A percentile compares a stretch with the other conserved stretches of the same genome.
These are phyloP conservation scores for Peromyscus polionotus DNA, from an alignment of 2,113 vertebrate genomes.

Conservation along the genomic window DNA sequence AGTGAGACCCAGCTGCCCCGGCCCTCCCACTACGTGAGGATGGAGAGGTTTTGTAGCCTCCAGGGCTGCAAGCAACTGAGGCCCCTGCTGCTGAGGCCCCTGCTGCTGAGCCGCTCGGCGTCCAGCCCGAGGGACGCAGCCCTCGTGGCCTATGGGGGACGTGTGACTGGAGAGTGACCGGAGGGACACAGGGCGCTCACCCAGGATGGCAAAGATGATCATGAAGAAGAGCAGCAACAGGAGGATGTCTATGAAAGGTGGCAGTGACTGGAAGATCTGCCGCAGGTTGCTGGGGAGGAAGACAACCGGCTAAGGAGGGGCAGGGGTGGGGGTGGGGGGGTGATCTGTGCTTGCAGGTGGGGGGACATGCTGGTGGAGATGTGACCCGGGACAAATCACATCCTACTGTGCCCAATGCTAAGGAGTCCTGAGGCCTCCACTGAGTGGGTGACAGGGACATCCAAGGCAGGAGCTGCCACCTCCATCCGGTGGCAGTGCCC, in stretches of 20 bases:
- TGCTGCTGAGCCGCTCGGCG: background rate
- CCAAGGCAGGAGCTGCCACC: background rate
- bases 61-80: fast-evolving
- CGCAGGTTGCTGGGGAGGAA: slow-evolving; percentile 93
- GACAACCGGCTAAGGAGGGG: background rate
- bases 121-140: too few species aligned
- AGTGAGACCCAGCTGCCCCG: background rate
- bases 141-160: too few species aligned
- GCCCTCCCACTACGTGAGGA: too few species aligned
- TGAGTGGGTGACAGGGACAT: fast-evolving
- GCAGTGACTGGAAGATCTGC: slow-evolving; percentile 99
- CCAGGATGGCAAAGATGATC: slow-evolving; percentile 97
- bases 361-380: fast-evolving
- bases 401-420: fast-evolving
- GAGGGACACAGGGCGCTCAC: slow-evolving; percentile 85
- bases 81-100: background rate
- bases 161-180: background rate
- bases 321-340: background rate
- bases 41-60: background rate
- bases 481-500: background rate
- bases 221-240: slow-evolving; percentile 99
- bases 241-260: slow-evolving; percentile 98
- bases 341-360: background rate
- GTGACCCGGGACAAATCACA: background rate
- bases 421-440: background rate